Percentiles rank a stretch among this genome's conserved stretches.
Conservation (phyloP, 1,140 invertebrate genomes). For the Bombus ignitus region DNA sequence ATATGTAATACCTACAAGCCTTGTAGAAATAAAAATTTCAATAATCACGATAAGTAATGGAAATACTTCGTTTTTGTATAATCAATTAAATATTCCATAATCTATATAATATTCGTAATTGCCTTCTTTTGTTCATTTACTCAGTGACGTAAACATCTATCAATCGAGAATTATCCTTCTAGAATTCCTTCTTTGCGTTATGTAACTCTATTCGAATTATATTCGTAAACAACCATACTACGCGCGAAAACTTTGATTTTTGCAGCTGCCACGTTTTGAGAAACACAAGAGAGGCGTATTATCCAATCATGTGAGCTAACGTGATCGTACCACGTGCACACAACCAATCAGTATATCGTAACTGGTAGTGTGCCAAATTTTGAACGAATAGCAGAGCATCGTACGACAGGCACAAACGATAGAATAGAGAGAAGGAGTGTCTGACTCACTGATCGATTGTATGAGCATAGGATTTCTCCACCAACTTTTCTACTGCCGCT, state of each 20-base stretch:
- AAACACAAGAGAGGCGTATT: background rate
- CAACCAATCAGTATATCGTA: constrained; percentile 32
- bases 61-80: too few relatives aligned
- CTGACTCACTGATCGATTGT: background rate
- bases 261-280: background rate
- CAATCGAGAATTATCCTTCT: too few relatives aligned
- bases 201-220: background rate
- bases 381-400: constrained; percentile 30
- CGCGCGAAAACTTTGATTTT: constrained; percentile 1
- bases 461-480: background rate
- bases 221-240: background rate
- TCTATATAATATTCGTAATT: too few relatives aligned
- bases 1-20: too few relatives aligned
- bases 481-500: too few relatives aligned
- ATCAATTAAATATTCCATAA: too few relatives aligned
- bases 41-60: too few relatives aligned
- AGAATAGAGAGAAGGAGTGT: background rate
- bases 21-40: too few relatives aligned
- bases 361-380: constrained; percentile 25
- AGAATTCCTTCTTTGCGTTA: background rate
- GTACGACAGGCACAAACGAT: background rate
- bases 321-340: constrained; percentile 34
- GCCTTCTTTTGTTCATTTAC: too few relatives aligned
- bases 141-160: too few relatives aligned
- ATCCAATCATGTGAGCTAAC: background rate